Conservation (phyloP, 1,140 invertebrate species). For the Sycophila sp. region DNA sequence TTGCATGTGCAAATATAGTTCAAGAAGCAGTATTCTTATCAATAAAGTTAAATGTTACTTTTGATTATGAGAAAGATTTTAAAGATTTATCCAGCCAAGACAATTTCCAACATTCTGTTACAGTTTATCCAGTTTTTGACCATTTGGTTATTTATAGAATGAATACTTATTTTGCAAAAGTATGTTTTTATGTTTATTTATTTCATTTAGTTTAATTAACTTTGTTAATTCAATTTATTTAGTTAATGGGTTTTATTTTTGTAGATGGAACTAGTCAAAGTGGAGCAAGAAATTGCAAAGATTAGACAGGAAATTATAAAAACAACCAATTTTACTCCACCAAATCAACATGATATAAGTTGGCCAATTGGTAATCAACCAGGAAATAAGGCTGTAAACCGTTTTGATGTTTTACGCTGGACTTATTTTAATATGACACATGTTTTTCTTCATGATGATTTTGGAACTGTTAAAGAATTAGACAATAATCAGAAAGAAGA, state of each 20-base stretch:
- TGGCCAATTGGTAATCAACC: slow-evolving; percentile 87
- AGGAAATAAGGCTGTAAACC: slow-evolving; percentile 73
- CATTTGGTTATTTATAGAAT: slow-evolving; percentile 75
- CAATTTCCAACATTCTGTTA: slow-evolving; percentile 70
- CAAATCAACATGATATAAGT: slow-evolving; percentile 65
- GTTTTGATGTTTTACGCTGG: slow-evolving; percentile 89
- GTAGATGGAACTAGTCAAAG: slow-evolving; percentile 64
- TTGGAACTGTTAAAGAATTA: slow-evolving; percentile 69
- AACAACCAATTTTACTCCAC: slow-evolving; percentile 60
- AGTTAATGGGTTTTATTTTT: slow-evolving; percentile 39
- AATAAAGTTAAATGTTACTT: slow-evolving; percentile 66
- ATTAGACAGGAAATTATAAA: slow-evolving; percentile 63
- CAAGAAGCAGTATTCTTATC: slow-evolving; percentile 68
- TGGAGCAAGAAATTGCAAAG: slow-evolving; percentile 65
- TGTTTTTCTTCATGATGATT: slow-evolving; percentile 79
- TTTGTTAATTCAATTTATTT: not conserved
- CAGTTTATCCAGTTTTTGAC: slow-evolving; percentile 74
- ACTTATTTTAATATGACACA: slow-evolving; percentile 86
- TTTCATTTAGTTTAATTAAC: not conserved
- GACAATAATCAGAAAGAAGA: slow-evolving; percentile 73
- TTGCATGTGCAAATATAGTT: slow-evolving; percentile 69
- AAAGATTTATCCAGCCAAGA: slow-evolving; percentile 52
- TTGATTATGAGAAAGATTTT: slow-evolving; percentile 67
- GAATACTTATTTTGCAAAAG: slow-evolving; percentile 76
- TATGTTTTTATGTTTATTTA: slow-evolving; percentile 53